These are phyloP conservation scores for Bryconaethiops microstoma DNA, from an alignment of 2,797 vertebrate species.

Conservation along the genomic window DNA sequence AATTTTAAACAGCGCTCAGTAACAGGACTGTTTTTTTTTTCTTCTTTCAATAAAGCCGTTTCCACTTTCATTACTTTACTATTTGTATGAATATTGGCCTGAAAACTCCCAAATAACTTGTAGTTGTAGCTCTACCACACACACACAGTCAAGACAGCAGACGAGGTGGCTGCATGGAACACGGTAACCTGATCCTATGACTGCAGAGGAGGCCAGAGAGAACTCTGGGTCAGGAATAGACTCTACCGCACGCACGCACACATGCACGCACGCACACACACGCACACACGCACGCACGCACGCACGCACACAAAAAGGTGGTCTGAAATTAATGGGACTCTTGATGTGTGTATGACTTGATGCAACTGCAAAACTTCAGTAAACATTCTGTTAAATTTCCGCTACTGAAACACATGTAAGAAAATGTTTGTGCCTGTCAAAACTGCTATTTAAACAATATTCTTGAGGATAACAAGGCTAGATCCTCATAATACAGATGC, in stretches of 20 bases:
- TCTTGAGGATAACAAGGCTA: no score
- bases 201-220: constrained; percentile 25
- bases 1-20: not conserved
- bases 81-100: not conserved
- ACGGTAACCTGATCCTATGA: constrained; percentile 23
- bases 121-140: not conserved
- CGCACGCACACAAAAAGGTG: not conserved
- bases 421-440: no score
- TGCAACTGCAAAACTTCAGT: no score
- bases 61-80: not conserved
- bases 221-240: constrained; percentile 19
- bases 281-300: not conserved
- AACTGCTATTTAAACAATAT: no score
- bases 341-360: no score
- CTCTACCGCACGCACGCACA: not conserved
- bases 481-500: no score
- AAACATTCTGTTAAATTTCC: no score
- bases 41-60: not conserved
- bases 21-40: not conserved
- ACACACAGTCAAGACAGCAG: not conserved
- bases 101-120: not conserved
- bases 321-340: no score
- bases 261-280: not conserved
- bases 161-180: not conserved
- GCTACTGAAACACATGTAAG: no score